These are phyloP conservation scores for Asobara japonica DNA, from an alignment of 1,140 invertebrate species.

Conservation along the genomic window DNA sequence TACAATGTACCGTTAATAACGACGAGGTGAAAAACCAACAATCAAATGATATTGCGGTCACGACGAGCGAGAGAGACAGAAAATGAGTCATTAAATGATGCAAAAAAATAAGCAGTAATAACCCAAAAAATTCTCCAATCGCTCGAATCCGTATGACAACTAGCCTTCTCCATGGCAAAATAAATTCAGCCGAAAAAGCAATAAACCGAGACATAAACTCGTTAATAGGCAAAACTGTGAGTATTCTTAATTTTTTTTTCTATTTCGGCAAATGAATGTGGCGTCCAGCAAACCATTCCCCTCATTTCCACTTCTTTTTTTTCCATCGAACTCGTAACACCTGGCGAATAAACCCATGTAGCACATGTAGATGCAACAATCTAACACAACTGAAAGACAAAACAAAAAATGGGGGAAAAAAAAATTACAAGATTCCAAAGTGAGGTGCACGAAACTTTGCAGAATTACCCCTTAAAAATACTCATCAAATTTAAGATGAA, in stretches of 20 bases:
- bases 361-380: background rate
- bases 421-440: background rate
- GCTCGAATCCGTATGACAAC: too few species aligned
- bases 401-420: background rate
- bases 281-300: background rate
- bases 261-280: background rate
- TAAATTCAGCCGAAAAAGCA: background rate
- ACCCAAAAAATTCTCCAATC: too few species aligned
- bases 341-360: background rate
- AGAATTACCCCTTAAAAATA: too few species aligned
- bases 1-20: slow-evolving; percentile 3
- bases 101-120: too few species aligned
- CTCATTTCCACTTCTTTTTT: background rate
- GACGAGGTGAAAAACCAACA: background rate
- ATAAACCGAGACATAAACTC: background rate
- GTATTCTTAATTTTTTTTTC: background rate
- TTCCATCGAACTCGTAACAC: background rate
- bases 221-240: background rate
- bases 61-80: background rate
- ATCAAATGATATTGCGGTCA: slow-evolving; percentile 7
- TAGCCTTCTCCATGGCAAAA: too few species aligned
- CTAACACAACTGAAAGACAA: background rate
- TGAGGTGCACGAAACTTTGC: too few species aligned
- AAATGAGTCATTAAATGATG: background rate
- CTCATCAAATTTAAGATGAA: too few species aligned